A percentile compares a stretch with the other conserved stretches of the same genome.
Evolutionary conservation across 1,140 invertebrate species (phyloP).

Genomic region (Scaptomyza montana): DNA sequence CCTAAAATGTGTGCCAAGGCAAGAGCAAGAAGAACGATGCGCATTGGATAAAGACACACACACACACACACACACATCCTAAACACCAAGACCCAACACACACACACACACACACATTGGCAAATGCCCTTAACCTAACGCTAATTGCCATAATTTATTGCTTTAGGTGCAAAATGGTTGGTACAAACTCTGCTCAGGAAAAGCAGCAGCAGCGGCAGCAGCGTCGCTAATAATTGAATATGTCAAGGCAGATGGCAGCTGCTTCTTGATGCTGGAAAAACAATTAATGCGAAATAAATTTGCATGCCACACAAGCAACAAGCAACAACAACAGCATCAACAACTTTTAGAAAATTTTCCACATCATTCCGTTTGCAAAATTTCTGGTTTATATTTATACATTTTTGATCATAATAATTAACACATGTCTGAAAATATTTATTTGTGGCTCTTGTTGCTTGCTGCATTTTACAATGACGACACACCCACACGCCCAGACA

Average conservation of each 20-base stretch:
- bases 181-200: conserved; percentile 3
- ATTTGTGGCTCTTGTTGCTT: background rate
- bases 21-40: background rate
- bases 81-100: background rate
- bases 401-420: conserved; percentile 31
- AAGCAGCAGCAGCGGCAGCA: conserved; percentile 23
- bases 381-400: background rate
- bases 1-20: conserved; percentile 75
- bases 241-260: conserved; percentile 31
- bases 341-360: conserved; percentile 18
- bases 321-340: conserved; percentile 7
- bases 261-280: conserved; percentile 21
- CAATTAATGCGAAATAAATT: conserved; percentile 56
- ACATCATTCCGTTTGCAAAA: conserved; percentile 20
- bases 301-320: conserved; percentile 26
- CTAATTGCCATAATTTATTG: conserved; percentile 77
- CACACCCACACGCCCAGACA: conserved; percentile 40
- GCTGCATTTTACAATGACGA: conserved; percentile 27
- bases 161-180: conserved; percentile 46
- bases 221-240: conserved; percentile 56
- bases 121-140: conserved; percentile 41
- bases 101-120: background rate
- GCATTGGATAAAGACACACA: conserved; percentile 22
- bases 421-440: conserved; percentile 31
- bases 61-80: conserved; percentile 37